phyloP scores from a whole-genome alignment of 2,113 vertebrate species.

The Passer domesticus region DNA sequence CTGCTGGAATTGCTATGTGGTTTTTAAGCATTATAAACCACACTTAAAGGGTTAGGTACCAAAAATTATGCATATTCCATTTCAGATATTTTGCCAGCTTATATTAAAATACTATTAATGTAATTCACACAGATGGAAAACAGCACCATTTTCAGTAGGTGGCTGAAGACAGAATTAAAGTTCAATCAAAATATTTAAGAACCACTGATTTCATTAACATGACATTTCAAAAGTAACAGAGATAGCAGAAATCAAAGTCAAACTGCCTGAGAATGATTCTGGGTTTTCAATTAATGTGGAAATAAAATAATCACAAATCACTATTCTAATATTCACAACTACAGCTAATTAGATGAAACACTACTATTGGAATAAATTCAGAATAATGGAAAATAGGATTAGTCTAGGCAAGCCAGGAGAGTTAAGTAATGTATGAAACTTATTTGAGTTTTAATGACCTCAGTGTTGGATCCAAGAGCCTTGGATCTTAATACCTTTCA shows the following conservation, averaged over 20 bases:
- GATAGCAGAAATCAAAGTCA: background rate
- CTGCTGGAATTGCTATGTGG: background rate
- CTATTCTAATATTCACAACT: background rate
- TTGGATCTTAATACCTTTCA: background rate
- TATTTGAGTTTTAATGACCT: background rate
- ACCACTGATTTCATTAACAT: background rate
- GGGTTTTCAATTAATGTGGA: background rate
- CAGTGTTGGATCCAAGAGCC: background rate
- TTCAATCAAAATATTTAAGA: background rate
- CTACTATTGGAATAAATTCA: background rate
- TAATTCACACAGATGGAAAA: background rate
- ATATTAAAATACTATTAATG: background rate
- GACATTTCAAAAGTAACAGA: background rate
- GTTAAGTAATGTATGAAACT: background rate
- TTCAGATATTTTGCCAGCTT: background rate
- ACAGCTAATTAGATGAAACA: background rate
- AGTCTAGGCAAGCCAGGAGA: background rate
- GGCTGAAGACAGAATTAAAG: background rate
- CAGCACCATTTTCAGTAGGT: background rate
- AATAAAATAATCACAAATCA: background rate
- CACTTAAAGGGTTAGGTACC: background rate
- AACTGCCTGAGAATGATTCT: background rate
- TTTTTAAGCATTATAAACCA: background rate
- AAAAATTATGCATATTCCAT: background rate
- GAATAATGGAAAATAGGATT: background rate